These are phyloP conservation scores for Conus canariensis DNA, from an alignment of 2,888 invertebrate genomes.

Conservation along the genomic window DNA sequence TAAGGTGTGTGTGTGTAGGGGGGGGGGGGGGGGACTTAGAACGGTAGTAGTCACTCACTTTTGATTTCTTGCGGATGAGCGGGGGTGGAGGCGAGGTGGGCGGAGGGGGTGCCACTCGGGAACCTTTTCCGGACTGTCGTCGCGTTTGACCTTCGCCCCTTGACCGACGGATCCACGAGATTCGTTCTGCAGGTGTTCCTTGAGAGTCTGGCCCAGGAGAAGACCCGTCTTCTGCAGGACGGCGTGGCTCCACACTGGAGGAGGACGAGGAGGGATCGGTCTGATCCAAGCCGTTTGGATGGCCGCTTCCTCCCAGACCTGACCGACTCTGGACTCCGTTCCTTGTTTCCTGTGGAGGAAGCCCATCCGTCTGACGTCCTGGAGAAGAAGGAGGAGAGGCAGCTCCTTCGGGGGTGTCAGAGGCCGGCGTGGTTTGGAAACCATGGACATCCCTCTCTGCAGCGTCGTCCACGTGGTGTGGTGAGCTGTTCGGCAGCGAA, in stretches of 20 bases:
- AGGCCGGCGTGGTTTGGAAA: no score
- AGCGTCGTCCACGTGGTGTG: no score
- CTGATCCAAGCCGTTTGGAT: background rate
- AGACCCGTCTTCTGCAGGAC: no score
- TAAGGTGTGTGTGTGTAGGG: no score
- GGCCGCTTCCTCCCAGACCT: background rate
- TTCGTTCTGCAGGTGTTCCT: background rate
- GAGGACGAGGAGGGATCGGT: background rate
- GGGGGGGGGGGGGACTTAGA: no score
- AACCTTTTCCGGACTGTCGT: slow-evolving; percentile 39
- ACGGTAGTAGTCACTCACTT: background rate
- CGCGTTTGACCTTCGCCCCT: background rate
- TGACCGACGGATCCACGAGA: slow-evolving; percentile 38
- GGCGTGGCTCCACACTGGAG: background rate
- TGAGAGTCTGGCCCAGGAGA: background rate
- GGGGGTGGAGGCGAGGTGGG: slow-evolving; percentile 52
- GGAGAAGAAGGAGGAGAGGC: no score
- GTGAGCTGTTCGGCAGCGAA: background rate
- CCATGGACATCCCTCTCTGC: no score
- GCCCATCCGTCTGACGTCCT: no score
- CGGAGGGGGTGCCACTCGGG: slow-evolving; percentile 49
- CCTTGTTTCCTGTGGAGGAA: no score
- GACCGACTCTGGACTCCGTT: no score
- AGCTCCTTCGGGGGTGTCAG: no score
- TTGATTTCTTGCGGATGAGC: slow-evolving; percentile 4